Percentiles rank a stretch among this genome's conserved stretches.
These are phyloP conservation scores for Himalopsyche anomala DNA, from an alignment of 2,888 invertebrate species.

Conservation along the genomic window DNA sequence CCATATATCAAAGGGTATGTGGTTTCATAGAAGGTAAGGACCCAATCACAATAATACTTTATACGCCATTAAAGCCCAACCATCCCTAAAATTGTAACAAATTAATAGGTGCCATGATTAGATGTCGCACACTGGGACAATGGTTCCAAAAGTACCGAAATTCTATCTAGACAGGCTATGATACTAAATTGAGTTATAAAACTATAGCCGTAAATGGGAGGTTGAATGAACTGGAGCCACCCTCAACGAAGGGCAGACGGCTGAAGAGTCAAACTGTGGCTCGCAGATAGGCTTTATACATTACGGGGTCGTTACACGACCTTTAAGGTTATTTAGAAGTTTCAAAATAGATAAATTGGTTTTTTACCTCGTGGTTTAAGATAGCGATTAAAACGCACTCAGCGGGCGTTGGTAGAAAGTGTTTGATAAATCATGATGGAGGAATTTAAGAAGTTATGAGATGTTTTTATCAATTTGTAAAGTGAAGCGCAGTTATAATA, in stretches of 20 bases:
- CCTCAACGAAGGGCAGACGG: slow-evolving; percentile 41
- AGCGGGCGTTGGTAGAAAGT: no score
- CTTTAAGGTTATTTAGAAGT: not conserved
- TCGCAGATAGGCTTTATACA: slow-evolving; percentile 26
- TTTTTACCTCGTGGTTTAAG: no score
- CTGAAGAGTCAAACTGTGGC: not conserved
- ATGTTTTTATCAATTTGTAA: no score
- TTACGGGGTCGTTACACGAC: slow-evolving; percentile 46
- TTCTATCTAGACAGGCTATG: slow-evolving; percentile 49
- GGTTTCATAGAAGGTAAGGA: no score
- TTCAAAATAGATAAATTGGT: no score
- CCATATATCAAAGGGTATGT: no score
- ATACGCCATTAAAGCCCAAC: no score
- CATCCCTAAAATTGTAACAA: not conserved
- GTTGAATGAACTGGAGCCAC: slow-evolving; percentile 62
- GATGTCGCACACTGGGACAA: slow-evolving; percentile 38
- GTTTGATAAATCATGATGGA: no score
- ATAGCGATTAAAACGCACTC: no score
- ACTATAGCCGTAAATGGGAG: slow-evolving; percentile 45
- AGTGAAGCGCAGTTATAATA: no score
- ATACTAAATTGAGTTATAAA: slow-evolving; percentile 60
- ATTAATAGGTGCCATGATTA: not conserved
- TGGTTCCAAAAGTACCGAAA: slow-evolving; percentile 42
- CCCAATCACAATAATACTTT: no score
- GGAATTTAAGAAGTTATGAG: no score